Evolutionary conservation across 2,888 invertebrate species (phyloP).

Genomic region (Cataglyphis cursor): DNA sequence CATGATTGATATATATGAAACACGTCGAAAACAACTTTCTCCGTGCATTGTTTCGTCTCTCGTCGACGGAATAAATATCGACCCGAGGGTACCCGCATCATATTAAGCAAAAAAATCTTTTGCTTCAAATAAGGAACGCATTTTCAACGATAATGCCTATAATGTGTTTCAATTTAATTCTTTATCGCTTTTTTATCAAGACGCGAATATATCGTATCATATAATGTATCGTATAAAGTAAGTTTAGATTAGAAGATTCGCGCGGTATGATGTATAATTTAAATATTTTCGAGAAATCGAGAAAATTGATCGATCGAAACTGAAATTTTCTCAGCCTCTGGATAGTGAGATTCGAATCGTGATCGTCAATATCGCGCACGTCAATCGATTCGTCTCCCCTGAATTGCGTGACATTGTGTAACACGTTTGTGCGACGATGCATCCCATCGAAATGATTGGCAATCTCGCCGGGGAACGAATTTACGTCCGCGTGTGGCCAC

Average conservation of each 20-base stretch:
- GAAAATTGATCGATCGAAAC: neutral
- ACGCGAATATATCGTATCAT: neutral
- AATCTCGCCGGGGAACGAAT: constrained; percentile 22
- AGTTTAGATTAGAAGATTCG: neutral
- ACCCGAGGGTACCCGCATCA: neutral
- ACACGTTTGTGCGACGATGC: constrained; percentile 29
- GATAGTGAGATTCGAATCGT: constrained; percentile 2
- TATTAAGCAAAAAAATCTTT: neutral
- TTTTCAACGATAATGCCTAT: neutral
- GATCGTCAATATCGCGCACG: constrained; percentile 3
- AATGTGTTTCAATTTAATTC: neutral
- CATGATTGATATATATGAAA: neutral
- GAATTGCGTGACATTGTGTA: constrained; percentile 43
- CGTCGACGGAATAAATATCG: constrained; percentile 7
- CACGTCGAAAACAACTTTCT: constrained; percentile 29
- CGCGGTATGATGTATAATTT: neutral
- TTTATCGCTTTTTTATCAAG: neutral
- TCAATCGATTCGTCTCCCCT: constrained; percentile 20
- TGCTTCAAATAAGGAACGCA: neutral
- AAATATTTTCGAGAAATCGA: neutral
- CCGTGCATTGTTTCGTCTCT: neutral
- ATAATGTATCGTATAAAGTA: neutral
- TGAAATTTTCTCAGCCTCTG: constrained; percentile 10
- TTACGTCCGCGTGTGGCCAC: constrained; percentile 43
- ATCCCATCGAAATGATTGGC: neutral